A percentile compares a stretch with the other conserved stretches of the same genome.
Conservation (phyloP, 2,113 vertebrate genomes). For the Caranx melampygus region DNA sequence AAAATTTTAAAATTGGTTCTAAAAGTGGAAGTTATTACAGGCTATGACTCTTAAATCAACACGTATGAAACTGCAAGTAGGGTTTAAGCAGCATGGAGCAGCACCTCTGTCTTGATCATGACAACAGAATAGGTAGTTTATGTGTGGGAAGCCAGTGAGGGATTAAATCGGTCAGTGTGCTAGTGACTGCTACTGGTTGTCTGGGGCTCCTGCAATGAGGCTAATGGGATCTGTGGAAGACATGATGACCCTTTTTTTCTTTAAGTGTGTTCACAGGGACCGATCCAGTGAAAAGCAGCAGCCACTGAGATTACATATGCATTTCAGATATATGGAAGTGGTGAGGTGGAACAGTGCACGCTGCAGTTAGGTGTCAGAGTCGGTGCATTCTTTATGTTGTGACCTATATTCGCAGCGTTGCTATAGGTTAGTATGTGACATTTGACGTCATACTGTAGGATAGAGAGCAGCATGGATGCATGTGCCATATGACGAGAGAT, state of each 20-base stretch:
- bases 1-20: too few species aligned
- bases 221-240: neutral
- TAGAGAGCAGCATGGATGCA: neutral
- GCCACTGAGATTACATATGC: too few species aligned
- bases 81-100: too few species aligned
- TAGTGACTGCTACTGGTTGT: too few species aligned
- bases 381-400: conserved; percentile 9
- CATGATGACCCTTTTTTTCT: neutral
- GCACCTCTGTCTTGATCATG: too few species aligned
- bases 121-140: too few species aligned
- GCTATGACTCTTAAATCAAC: too few species aligned
- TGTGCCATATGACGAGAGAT: conserved; percentile 3
- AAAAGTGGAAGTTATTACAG: too few species aligned
- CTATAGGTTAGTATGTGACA: conserved; percentile 23
- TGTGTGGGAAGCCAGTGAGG: neutral
- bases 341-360: neutral
- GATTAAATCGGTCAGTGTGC: neutral
- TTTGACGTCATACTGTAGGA: conserved; percentile 17
- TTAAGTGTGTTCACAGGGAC: neutral
- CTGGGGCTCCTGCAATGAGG: too few species aligned
- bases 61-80: too few species aligned
- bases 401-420: neutral
- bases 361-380: neutral
- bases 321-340: neutral
- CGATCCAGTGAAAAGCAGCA: neutral